phyloP scores from a whole-genome alignment of 1,140 invertebrate genomes.

The Archegozetes longisetosus region DNA sequence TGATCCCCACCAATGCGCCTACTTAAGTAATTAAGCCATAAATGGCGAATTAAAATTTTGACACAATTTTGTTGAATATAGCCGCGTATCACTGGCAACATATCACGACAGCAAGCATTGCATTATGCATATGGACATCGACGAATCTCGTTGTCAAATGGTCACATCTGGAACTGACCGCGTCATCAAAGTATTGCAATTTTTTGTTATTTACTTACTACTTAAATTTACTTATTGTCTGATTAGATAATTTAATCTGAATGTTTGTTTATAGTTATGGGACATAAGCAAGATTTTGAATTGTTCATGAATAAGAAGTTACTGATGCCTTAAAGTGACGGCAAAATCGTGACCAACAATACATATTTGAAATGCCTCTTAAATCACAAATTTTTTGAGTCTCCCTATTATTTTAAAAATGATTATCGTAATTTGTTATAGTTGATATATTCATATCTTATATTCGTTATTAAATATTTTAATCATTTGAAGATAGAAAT shows the following conservation, averaged over 20 bases:
- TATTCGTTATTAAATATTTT: too few relatives aligned
- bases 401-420: background rate
- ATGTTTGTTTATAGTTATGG: constrained; percentile 32
- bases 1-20: too few relatives aligned
- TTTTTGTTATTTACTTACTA: background rate
- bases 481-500: too few relatives aligned
- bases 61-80: constrained; percentile 27
- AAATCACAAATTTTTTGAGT: background rate
- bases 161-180: constrained; percentile 85
- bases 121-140: constrained; percentile 69
- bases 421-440: background rate
- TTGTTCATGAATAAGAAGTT: background rate
- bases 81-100: constrained; percentile 70
- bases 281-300: constrained; percentile 27
- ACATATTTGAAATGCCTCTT: background rate
- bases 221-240: background rate
- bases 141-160: constrained; percentile 64
- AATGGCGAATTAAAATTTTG: background rate
- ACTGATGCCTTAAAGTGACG: background rate
- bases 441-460: background rate
- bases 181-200: constrained; percentile 59
- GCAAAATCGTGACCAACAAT: background rate
- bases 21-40: too few relatives aligned
- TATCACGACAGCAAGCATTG: constrained; percentile 90
- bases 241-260: constrained; percentile 17